These are phyloP conservation scores for Ibidorhyncha struthersii DNA, from an alignment of 2,113 vertebrate species.

Conservation along the genomic window DNA sequence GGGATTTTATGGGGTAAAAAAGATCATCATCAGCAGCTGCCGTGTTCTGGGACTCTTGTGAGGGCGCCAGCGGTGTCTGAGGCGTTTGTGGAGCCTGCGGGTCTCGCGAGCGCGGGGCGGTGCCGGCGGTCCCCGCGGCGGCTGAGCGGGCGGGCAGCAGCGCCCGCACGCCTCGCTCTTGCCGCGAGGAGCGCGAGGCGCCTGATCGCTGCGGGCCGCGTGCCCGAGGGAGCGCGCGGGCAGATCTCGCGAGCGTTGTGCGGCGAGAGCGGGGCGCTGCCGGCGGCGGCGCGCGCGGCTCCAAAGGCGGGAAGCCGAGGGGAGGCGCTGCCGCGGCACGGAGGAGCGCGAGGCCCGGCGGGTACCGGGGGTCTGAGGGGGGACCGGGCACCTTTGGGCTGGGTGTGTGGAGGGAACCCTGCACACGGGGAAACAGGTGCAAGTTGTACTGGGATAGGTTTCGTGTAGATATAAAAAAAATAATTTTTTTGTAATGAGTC, in stretches of 20 bases:
- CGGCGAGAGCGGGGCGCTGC: neutral
- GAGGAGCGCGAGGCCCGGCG: neutral
- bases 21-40: accelerated
- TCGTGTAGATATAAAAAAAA: neutral
- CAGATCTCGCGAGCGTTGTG: too few species aligned
- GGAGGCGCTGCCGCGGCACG: neutral
- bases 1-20: too few species aligned
- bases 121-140: neutral
- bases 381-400: neutral
- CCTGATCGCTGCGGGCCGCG: neutral
- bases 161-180: too few species aligned
- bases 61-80: accelerated
- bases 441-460: neutral
- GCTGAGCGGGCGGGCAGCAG: too few species aligned
- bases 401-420: accelerated
- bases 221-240: too few species aligned
- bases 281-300: neutral
- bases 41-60: accelerated
- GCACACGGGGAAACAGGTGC: accelerated
- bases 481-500: neutral
- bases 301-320: neutral
- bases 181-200: neutral
- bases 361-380: too few species aligned
- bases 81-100: neutral
- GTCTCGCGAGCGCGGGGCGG: too few species aligned